A percentile compares a stretch with the other conserved stretches of the same genome.
Conservation (phyloP, 2,888 invertebrate species). For the Drosophila niveifrons region DNA sequence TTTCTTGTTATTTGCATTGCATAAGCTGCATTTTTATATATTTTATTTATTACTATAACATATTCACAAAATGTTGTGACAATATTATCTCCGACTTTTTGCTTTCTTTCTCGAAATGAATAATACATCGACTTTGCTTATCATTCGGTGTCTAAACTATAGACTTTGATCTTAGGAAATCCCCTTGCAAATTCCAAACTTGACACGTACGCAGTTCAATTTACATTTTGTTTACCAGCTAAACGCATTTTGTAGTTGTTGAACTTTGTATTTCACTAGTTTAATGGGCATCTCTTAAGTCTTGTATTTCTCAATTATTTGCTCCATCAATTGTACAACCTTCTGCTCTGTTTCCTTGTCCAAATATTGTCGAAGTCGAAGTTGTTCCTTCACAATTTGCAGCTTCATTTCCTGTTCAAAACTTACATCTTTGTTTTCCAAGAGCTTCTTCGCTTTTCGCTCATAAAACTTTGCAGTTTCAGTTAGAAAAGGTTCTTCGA, state of each 20-base stretch:
- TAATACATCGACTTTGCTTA: slow-evolving; percentile 1
- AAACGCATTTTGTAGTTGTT: background rate
- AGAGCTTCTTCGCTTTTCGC: background rate
- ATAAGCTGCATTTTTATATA: background rate
- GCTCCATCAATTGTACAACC: background rate
- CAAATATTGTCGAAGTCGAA: background rate
- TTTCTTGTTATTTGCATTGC: background rate
- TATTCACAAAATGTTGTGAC: background rate
- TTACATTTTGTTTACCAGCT: slow-evolving; percentile 7
- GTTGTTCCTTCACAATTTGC: background rate
- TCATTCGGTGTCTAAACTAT: background rate
- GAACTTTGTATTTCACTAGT: background rate
- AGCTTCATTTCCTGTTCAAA: slow-evolving; percentile 5
- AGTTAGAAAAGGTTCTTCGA: slow-evolving; percentile 1
- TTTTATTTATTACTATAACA: background rate
- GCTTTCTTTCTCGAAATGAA: background rate
- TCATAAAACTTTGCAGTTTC: background rate
- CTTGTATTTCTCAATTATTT: slow-evolving; percentile 1
- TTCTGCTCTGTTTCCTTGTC: background rate
- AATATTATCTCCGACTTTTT: background rate
- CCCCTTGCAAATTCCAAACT: slow-evolving; percentile 14
- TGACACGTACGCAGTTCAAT: slow-evolving; percentile 20
- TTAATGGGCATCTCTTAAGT: background rate
- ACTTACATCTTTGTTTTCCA: background rate
- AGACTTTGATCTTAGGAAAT: slow-evolving; percentile 4